A percentile compares a stretch with the other conserved stretches of the same genome.
Evolutionary conservation across 1,140 invertebrate species (phyloP).

Genomic region (Pogonomyrmex barbatus): DNA sequence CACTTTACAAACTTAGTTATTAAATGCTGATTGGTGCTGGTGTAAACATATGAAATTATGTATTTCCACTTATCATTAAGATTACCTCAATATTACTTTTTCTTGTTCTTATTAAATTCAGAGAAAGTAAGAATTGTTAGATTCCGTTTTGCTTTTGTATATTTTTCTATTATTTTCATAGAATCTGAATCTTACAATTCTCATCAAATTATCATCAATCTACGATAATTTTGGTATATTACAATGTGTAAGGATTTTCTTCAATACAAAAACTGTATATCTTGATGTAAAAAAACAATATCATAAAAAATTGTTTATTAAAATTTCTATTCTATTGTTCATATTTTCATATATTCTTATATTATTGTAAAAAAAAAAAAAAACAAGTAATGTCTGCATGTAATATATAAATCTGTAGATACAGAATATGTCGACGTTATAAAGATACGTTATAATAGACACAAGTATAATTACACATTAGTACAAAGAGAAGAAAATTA

Average conservation of each 20-base stretch:
- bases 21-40: constrained; percentile 85
- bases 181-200: not conserved
- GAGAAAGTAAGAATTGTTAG: not conserved
- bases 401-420: not conserved
- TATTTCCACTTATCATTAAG: constrained; percentile 63
- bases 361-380: not conserved
- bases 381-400: not conserved
- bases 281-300: not conserved
- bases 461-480: not conserved
- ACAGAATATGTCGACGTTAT: not conserved
- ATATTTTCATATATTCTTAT: not conserved
- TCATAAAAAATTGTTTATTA: not conserved
- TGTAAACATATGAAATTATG: constrained; percentile 74
- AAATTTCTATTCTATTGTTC: not conserved
- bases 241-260: not conserved
- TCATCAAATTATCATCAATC: not conserved
- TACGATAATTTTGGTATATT: not conserved
- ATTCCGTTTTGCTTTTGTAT: not conserved
- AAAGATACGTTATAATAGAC: not conserved
- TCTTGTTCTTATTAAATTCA: not conserved
- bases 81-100: constrained; percentile 41
- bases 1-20: constrained; percentile 81
- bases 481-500: constrained; percentile 8
- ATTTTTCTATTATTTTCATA: constrained; percentile 19
- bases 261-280: not conserved